A percentile compares a stretch with the other conserved stretches of the same genome.
Evolutionary conservation across 1,140 invertebrate species (phyloP).

Genomic region (Drosophila bifasciata): DNA sequence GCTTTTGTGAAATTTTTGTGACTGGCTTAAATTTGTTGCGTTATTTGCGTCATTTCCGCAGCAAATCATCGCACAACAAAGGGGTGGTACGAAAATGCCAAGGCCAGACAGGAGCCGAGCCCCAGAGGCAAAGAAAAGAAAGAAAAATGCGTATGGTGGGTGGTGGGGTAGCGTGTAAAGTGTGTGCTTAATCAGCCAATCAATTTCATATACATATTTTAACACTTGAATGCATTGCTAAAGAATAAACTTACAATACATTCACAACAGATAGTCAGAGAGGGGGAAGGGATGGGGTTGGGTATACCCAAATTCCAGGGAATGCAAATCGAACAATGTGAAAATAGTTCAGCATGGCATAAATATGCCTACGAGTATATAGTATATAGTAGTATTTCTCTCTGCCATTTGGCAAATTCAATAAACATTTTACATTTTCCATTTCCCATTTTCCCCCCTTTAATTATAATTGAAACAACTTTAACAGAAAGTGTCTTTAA

Average conservation of each 20-base stretch:
- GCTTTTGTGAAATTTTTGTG: constrained; percentile 45
- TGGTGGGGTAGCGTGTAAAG: constrained; percentile 29
- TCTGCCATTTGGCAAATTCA: not conserved
- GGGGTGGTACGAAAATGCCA: constrained; percentile 38
- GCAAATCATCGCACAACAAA: constrained; percentile 65
- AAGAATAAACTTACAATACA: constrained; percentile 57
- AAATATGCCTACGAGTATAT: no score
- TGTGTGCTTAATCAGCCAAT: constrained; percentile 76
- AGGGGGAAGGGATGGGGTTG: no score
- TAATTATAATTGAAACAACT: not conserved
- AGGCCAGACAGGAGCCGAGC: constrained; percentile 41
- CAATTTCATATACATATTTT: constrained; percentile 79
- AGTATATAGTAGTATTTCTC: no score
- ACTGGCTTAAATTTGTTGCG: constrained; percentile 78
- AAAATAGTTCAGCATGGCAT: not conserved
- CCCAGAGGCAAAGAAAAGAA: constrained; percentile 20
- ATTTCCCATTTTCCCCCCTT: not conserved
- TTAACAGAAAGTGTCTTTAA: no score
- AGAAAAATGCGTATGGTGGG: constrained; percentile 2
- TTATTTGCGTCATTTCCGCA: constrained; percentile 79
- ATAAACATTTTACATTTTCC: constrained; percentile 4
- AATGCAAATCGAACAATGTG: not conserved
- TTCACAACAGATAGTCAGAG: constrained; percentile 18
- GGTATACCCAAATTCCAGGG: constrained; percentile 19
- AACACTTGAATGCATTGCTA: constrained; percentile 65